Base-by-base conservation (phyloP, 2,888 invertebrate species). In the Anoplius nigerrimus region DNA sequence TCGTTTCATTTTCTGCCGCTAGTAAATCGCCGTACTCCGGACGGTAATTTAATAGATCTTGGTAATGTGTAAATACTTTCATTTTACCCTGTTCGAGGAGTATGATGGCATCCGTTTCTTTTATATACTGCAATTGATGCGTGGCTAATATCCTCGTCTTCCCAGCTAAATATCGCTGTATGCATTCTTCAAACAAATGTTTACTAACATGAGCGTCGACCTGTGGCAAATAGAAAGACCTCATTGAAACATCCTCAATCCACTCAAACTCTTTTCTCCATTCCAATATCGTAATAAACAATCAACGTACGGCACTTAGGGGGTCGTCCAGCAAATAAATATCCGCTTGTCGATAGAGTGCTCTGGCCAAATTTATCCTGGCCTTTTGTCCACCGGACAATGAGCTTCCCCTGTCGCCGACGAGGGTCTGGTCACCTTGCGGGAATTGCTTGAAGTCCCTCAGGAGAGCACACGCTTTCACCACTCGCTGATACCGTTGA, bases 241-340 rank as follows among this genome's bases (percentile, higher is more conserved):
- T 15, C 24, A 27, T 21, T 54, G 20, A 16, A n/a, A 22, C 15
- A 42, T 24, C n/a, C 22, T n/a, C 6, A 21, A 46, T 8, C 5
- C 20, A 4, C n/a, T 42, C 6, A 27, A 18, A n/a, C 0, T 3
- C 20, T 56, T 5, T 22, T 52, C 20, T 53, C 15, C 18, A 18
- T 59, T n/a, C n/a, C 15, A 20, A 20, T 11, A 5, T 52, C 52
- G 13, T 3, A 16, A 54, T 5, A 2, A 54, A 24, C 3, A 21
- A 34, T 34, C 55, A 5, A 71, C 80, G 76, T 67, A 87, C 95
- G 0, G 95, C 95, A 24, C 95, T 94, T 22, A 96, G 88, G 0
- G 96, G 96, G 88, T 96, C 96, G 81, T 96, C 95, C 62, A 96
- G 86, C 52, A 96, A 89, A 81, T 95, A 96, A 58, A 96, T 92